phyloP scores from a whole-genome alignment of 2,888 invertebrate genomes.

The Agonopterix alstromeriana region DNA sequence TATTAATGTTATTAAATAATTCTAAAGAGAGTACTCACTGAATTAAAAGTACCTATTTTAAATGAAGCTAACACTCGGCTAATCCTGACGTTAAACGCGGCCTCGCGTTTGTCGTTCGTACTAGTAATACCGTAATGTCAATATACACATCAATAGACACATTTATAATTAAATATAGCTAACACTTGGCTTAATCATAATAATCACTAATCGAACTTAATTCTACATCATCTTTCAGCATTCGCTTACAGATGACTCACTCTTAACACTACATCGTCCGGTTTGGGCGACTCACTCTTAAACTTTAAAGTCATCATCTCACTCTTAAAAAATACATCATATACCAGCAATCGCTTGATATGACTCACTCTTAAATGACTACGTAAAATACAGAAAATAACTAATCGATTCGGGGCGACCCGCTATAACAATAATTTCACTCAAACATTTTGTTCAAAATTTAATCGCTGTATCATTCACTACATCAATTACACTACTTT shows the following conservation, averaged over 20 bases:
- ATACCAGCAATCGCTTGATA: not conserved
- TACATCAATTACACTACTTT: no score
- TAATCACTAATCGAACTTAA: not conserved
- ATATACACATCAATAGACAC: not conserved
- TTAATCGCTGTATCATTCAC: no score
- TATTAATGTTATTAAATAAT: no score
- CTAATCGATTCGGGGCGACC: not conserved
- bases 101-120: not conserved
- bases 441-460: no score
- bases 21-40: no score
- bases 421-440: not conserved
- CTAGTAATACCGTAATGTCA: not conserved
- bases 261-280: not conserved
- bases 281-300: not conserved
- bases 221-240: not conserved
- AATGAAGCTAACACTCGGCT: not conserved
- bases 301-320: not conserved
- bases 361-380: not conserved
- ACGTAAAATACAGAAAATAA: not conserved
- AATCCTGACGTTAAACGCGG: not conserved
- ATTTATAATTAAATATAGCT: not conserved
- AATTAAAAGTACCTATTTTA: not conserved
- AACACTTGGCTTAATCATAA: not conserved
- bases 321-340: not conserved
- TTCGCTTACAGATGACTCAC: not conserved